Evolutionary conservation across 1,140 invertebrate species (phyloP).

Genomic region (Zaprionus ghesquierei): DNA sequence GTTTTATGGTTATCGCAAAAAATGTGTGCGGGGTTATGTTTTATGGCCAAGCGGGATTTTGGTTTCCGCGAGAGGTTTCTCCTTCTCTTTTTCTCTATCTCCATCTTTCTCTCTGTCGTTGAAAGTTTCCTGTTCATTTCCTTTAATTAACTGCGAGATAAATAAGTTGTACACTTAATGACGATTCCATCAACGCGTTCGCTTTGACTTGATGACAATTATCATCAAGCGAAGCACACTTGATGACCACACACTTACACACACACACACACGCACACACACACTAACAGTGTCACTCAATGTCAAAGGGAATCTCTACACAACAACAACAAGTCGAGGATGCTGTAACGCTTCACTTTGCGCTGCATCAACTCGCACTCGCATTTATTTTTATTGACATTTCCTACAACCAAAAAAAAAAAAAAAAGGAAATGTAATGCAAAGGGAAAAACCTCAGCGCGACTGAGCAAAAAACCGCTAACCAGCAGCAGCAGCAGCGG

Average conservation of each 20-base stretch:
- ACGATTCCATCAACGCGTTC: constrained; percentile 27
- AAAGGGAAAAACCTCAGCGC: constrained; percentile 9
- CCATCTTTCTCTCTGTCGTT: background rate
- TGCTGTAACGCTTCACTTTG: constrained; percentile 27
- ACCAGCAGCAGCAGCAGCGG: constrained; percentile 5
- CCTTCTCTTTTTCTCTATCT: background rate
- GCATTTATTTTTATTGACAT: constrained; percentile 55
- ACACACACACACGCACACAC: background rate
- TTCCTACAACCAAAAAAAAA: constrained; percentile 12
- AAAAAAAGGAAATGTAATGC: background rate
- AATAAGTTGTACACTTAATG: constrained; percentile 37
- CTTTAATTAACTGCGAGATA: constrained; percentile 40
- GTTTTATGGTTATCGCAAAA: constrained; percentile 64
- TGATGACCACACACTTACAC: constrained; percentile 25
- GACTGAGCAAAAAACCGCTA: constrained; percentile 28
- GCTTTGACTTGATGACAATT: constrained; percentile 39
- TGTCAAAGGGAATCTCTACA: constrained; percentile 38
- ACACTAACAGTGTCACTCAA: constrained; percentile 5
- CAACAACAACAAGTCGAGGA: constrained; percentile 17
- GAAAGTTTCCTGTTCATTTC: constrained; percentile 22
- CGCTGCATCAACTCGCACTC: constrained; percentile 34
- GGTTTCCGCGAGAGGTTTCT: background rate
- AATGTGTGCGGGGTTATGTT: constrained; percentile 57
- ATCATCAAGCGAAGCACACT: constrained; percentile 26
- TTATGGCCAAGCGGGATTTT: constrained; percentile 38